These are phyloP conservation scores for Neomonachus schauinslandi DNA, from an alignment of 2,113 vertebrate species.

Conservation along the genomic window DNA sequence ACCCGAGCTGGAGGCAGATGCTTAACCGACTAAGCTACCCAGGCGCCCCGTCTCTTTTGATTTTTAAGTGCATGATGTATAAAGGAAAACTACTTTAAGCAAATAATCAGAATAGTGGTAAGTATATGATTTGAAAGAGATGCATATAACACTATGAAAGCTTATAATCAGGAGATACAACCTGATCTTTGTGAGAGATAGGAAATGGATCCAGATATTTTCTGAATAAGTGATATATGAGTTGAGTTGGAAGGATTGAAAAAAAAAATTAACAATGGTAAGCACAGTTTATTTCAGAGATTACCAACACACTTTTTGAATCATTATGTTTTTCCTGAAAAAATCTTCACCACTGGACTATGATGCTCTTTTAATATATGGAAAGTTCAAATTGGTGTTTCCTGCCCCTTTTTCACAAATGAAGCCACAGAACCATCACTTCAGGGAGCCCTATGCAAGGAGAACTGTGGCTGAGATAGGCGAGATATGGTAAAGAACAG, in stretches of 20 bases:
- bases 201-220: neutral
- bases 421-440: neutral
- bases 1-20: too few relatives aligned
- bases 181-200: neutral
- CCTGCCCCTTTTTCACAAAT: fast-evolving
- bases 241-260: neutral
- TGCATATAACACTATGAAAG: neutral
- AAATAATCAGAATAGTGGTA: neutral
- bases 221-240: neutral
- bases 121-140: neutral
- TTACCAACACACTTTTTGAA: neutral
- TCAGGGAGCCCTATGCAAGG: neutral
- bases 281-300: neutral
- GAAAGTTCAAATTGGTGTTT: neutral
- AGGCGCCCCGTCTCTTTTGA: neutral
- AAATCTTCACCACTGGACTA: neutral
- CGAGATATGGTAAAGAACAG: neutral
- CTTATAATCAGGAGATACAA: neutral
- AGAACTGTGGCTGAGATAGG: neutral
- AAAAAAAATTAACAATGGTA: neutral
- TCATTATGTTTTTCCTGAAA: neutral
- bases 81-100: neutral
- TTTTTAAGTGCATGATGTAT: neutral
- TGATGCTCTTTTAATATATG: neutral
- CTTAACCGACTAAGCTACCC: too few relatives aligned